Evolutionary conservation across 2,113 vertebrate species (phyloP).

Genomic region (Monarcha castaneiventris): DNA sequence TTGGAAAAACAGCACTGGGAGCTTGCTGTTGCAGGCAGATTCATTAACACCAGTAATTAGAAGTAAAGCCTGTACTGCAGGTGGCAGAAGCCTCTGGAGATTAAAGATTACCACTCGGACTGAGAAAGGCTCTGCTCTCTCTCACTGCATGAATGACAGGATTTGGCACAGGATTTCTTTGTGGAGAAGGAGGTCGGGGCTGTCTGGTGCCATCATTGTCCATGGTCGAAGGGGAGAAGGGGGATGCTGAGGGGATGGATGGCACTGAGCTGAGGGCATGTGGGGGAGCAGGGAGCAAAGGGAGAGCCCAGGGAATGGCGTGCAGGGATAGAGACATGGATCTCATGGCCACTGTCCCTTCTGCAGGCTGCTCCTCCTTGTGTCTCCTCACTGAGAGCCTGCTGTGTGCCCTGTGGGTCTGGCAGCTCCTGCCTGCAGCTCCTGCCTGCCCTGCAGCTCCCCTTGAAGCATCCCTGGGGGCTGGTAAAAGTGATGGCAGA

Average conservation of each 20-base stretch:
- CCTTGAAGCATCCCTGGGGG: accelerated
- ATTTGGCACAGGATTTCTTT: not conserved
- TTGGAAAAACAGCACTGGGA: not conserved
- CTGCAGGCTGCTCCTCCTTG: not conserved
- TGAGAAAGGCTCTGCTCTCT: not conserved
- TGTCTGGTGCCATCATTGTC: not conserved
- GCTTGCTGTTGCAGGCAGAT: not conserved
- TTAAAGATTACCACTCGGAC: not conserved
- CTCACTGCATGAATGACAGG: not conserved
- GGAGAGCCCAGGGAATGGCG: accelerated
- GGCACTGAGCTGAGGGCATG: not conserved
- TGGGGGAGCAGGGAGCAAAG: not conserved
- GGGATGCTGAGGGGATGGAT: not conserved
- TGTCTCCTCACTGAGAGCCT: not conserved
- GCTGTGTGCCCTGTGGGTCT: accelerated
- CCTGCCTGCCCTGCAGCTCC: not conserved
- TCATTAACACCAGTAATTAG: not conserved
- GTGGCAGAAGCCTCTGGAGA: not conserved
- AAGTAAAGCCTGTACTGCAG: not conserved
- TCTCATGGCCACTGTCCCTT: not conserved
- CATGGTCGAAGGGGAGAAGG: not conserved
- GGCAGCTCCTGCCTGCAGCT: not conserved
- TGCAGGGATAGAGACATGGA: accelerated
- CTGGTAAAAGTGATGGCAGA: not conserved
- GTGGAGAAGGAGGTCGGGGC: not conserved